Base-by-base conservation (phyloP, 2,888 invertebrate genomes). In the Pseudococcus jackbeardsleyi region DNA sequence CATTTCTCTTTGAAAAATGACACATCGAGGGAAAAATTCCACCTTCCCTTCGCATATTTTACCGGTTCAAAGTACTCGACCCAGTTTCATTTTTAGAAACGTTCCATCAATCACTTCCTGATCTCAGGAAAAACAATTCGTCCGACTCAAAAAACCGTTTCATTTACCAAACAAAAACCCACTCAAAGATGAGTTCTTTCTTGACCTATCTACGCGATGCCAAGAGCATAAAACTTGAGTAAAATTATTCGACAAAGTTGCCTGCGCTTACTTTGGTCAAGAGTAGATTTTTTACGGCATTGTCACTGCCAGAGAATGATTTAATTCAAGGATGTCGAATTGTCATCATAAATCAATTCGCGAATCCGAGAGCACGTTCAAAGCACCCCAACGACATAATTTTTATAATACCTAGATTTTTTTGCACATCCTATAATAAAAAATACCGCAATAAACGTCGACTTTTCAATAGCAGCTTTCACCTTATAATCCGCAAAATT, bases 231-330 rank as follows among this genome's bases (percentile, higher is more conserved):
- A 12, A 12, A 33, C 26, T 33, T 3, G 26, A 33, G 26, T 33
- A 33, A 59, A 59, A 59, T 59, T 59, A n/a, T 59, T 59, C 59
- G 1, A 59, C 59, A 59, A 59, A 8, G 59, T 59, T 59, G 26
- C 26, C 26, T 3, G 59, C 19, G 5, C 19, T 19, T 6, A 19
- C 19, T 19, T 19, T n/a, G 19, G 19, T 19, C 59, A 0, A 19
- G 19, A 19, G 19, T n/a, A 59, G 19, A 59, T 59, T 59, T 59
- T 59, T 72, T 72, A 72, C 33, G 2, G 17, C 79, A 79, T 79
- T 79, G 79, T 79, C 42, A 79, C 46, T 79, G 79, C 79, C 79
- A 79, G 79, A 79, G 79, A 79, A 79, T 79, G 79, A 79, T 79
- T 33, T 17, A 46, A 79, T 42, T 79, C 46, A 79, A 79, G 42